Base-by-base conservation (phyloP, 2,113 vertebrate species). In the Gnathonemus longibarbis region DNA sequence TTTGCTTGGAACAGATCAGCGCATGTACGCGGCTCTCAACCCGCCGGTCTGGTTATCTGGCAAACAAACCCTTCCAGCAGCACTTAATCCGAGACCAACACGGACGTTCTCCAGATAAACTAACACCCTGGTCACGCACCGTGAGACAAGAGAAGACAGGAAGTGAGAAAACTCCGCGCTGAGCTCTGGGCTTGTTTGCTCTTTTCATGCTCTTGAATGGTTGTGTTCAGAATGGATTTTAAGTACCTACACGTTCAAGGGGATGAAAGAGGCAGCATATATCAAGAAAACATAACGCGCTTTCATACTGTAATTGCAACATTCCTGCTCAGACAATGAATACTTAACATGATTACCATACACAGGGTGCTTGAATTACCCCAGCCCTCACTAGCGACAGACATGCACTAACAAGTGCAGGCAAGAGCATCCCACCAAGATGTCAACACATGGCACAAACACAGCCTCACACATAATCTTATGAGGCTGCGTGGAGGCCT, bases 171-270 rank as follows among this genome's bases (percentile, higher is more conserved):
- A 52, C 45, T 87, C 46, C 1, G 3, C 49, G 15, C 19, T 13
- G 45, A 86, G 85, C 45, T 24, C 83, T 46, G 42, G 45, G 39
- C 42, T 84, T n/a, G 19, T 48, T 48, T 19, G 70, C 35, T 17
- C 35, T 80, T 19, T 42, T 80, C 35, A 35, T 80, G 74, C 35
- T 80, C 35, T 13, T 80, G 35, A 42, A 80, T 80, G 31, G 74
- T 80, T 19, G 35, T 80, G 74, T 80, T 80, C 74, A 80, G 74
- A 80, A 80, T 80, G 74, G 74, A 80, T 80, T 80, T 80, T 15
- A 80, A 80, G 74, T 42, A 80, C 74, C 74, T 80, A 80, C 74
- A 80, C 35, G 17, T 80, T 42, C 74, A 80, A 80, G 74, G 5
- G 74, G 74, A 42, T 80, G 35, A 80, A 80, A 42, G 74, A 80